Evolutionary conservation across 2,888 invertebrate genomes (phyloP).

Genomic region (Caradrina kadenii): DNA sequence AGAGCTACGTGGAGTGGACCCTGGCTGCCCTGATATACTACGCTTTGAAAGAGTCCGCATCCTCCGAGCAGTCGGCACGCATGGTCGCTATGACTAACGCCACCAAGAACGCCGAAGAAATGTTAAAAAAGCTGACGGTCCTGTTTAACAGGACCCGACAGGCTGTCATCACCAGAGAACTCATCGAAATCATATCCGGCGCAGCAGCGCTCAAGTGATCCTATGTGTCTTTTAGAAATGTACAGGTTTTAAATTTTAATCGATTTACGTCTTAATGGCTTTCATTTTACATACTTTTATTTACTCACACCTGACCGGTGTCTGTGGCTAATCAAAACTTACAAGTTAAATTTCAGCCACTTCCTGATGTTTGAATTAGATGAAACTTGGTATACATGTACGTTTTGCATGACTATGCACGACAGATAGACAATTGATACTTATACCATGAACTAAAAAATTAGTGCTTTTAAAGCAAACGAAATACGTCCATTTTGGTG

Average conservation of each 20-base stretch:
- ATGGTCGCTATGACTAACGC: constrained; percentile 97
- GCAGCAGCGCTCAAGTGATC: constrained; percentile 93
- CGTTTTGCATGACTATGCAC: no score
- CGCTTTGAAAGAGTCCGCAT: constrained; percentile 94
- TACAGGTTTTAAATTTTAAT: background rate
- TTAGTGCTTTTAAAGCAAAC: no score
- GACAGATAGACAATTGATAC: no score
- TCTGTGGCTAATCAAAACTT: no score
- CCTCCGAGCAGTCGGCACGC: constrained; percentile 94
- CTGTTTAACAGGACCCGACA: constrained; percentile 95
- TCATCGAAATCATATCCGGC: constrained; percentile 97
- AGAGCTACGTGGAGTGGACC: constrained; percentile 94
- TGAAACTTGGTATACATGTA: no score
- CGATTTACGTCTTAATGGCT: background rate
- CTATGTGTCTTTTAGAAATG: background rate
- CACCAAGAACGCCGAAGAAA: constrained; percentile 95
- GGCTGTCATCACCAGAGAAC: constrained; percentile 96
- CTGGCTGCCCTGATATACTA: constrained; percentile 93
- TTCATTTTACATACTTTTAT: background rate
- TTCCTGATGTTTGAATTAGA: no score
- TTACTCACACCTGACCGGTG: no score
- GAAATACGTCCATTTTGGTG: no score
- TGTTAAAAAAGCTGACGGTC: constrained; percentile 94
- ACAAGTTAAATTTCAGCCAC: no score
- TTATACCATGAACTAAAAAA: no score